Evolutionary conservation across 2,797 vertebrate species (phyloP), one percentile per base, ranked within the genome.

Genomic region (Spizella passerina): DNA sequence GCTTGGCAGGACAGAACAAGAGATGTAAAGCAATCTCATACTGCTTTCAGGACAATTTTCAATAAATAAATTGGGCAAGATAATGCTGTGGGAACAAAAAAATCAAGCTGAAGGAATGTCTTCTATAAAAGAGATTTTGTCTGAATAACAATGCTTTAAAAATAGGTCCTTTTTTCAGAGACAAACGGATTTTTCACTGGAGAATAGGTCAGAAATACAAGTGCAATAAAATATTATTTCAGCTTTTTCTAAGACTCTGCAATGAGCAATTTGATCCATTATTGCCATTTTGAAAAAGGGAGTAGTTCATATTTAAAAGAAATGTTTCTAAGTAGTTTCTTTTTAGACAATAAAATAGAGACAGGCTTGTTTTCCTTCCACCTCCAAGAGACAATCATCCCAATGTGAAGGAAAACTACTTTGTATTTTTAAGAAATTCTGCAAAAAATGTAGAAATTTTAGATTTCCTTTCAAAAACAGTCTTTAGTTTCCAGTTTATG

Each of bases 401-500:
- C 73, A 85, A 55, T 15, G 64, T 83, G 94, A 97, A 96, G 82
- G 93, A 85, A 94, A 97, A 96, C 94, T 79, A 89, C 89, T 95
- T 96, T 76, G 90, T 95, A 94, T 95, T 96, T 96, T 96, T 75
- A 94, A 82, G 63, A 93, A 96, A 95, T 46, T 86, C 77, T 91
- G 76, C 52, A 76, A 80, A 96, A 97, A 97, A 94, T 53, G 90
- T 59, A 90, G 90, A 94, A 88, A 95, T 93, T 94, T 94, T 77
- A 95, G 63, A 93, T 95, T 84, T 71, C 94, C 55, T 88, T 91
- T 78, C 75, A 93, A 87, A 93, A 97, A 52, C 77, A 95, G 94
- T 91, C 93, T 96, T 93, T 94, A 95, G 23, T 93, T 88, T 96
- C 93, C 96, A 96, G 69, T 96, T 57, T 72, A 86, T 77, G 88